phyloP scores from a whole-genome alignment of 2,113 vertebrate genomes.

The Corythoichthys haematopterus region DNA sequence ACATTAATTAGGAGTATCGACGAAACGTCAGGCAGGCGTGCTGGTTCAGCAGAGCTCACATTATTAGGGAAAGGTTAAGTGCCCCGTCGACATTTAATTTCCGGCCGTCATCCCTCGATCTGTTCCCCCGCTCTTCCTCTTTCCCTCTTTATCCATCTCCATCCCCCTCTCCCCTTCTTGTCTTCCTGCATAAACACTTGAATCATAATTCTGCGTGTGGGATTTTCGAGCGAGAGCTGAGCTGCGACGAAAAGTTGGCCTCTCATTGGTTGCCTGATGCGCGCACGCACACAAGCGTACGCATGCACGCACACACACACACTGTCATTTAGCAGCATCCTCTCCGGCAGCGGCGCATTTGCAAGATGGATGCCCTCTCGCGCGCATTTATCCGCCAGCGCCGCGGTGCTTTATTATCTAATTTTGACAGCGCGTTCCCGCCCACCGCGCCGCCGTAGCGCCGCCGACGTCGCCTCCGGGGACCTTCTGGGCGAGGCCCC shows the following conservation, averaged over 20 bases:
- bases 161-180: neutral
- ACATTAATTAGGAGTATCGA: constrained; percentile 70
- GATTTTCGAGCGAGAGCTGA: constrained; percentile 29
- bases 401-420: constrained; percentile 76
- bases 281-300: constrained; percentile 7
- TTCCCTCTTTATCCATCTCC: constrained; percentile 8
- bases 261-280: constrained; percentile 20
- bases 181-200: constrained; percentile 27
- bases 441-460: constrained; percentile 62
- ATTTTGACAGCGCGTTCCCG: constrained; percentile 73
- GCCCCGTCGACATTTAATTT: constrained; percentile 62
- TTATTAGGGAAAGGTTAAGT: constrained; percentile 73
- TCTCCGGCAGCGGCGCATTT: constrained; percentile 60
- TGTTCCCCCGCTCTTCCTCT: constrained; percentile 8
- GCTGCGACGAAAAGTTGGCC: constrained; percentile 49
- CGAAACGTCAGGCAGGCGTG: constrained; percentile 58
- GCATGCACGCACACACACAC: constrained; percentile 24
- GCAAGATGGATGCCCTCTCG: constrained; percentile 75
- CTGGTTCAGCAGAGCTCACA: constrained; percentile 69
- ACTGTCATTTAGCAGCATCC: constrained; percentile 71
- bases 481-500: constrained; percentile 69
- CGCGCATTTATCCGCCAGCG: constrained; percentile 68
- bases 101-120: constrained; percentile 26
- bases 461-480: constrained; percentile 67
- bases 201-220: constrained; percentile 42